Conservation (phyloP, 2,888 invertebrate genomes). For the Sussaba pulchella region DNA sequence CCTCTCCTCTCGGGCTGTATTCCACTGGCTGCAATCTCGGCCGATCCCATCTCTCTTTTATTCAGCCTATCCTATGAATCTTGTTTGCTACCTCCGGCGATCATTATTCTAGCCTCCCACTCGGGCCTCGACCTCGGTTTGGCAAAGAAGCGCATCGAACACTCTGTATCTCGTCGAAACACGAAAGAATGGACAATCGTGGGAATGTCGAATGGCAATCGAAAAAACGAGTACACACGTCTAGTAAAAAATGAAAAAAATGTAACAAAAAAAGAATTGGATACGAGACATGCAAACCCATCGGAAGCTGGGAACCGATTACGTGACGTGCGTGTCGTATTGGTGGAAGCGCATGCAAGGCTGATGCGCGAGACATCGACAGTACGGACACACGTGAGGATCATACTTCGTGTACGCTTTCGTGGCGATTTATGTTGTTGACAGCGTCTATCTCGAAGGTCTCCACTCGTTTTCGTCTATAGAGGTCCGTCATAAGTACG, state of each 20-base stretch:
- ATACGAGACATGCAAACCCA: background rate
- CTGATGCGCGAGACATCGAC: slow-evolving; percentile 67
- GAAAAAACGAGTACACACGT: background rate
- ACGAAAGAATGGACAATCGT: slow-evolving; percentile 40
- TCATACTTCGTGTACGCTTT: slow-evolving; percentile 64
- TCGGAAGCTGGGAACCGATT: slow-evolving; percentile 62
- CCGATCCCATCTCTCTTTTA: slow-evolving; percentile 61
- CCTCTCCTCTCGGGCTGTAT: slow-evolving; percentile 37
- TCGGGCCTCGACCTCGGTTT: slow-evolving; percentile 1
- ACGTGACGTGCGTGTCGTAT: slow-evolving; percentile 68
- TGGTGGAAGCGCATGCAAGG: slow-evolving; percentile 40
- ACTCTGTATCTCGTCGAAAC: background rate
- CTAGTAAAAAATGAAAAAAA: background rate
- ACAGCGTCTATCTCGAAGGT: slow-evolving; percentile 17
- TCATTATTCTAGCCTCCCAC: slow-evolving; percentile 24
- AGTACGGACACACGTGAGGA: slow-evolving; percentile 73
- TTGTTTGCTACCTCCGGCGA: slow-evolving; percentile 53
- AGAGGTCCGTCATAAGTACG: background rate
- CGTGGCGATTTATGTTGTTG: slow-evolving; percentile 18
- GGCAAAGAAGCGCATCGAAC: slow-evolving; percentile 26
- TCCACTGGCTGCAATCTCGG: slow-evolving; percentile 52
- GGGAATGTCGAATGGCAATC: slow-evolving; percentile 38
- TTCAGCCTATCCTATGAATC: slow-evolving; percentile 54
- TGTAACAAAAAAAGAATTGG: slow-evolving; percentile 8
- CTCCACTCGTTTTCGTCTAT: background rate